These are phyloP conservation scores for Pomatostomus ruficeps DNA, from an alignment of 2,113 vertebrate genomes.

Conservation along the genomic window DNA sequence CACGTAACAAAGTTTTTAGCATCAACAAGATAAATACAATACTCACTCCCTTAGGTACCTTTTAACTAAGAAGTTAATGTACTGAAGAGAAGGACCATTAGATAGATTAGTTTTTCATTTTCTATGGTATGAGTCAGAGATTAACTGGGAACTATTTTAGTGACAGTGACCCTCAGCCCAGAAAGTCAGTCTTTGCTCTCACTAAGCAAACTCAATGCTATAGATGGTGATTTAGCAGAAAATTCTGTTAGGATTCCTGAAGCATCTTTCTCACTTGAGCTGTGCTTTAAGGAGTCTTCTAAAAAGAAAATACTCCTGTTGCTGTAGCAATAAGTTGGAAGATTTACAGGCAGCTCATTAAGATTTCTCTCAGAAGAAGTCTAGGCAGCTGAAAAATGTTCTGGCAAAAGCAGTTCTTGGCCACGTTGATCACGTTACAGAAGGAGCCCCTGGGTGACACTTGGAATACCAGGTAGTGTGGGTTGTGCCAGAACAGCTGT, in stretches of 20 bases:
- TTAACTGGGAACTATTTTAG: neutral
- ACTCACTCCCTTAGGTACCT: neutral
- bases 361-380: neutral
- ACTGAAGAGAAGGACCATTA: neutral
- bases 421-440: accelerated
- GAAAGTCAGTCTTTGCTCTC: neutral
- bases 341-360: neutral
- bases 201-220: neutral
- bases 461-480: neutral
- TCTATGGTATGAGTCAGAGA: neutral
- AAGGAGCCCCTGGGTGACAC: neutral
- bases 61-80: neutral
- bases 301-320: neutral
- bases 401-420: neutral
- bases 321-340: neutral
- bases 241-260: neutral
- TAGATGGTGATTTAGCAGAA: neutral
- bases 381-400: neutral
- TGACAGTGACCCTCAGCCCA: neutral
- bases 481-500: neutral
- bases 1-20: neutral
- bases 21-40: neutral
- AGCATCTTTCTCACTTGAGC: neutral
- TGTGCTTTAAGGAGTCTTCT: neutral
- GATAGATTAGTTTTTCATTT: neutral